phyloP scores from a whole-genome alignment of 2,113 vertebrate species.

The Mionectes macconnelli region DNA sequence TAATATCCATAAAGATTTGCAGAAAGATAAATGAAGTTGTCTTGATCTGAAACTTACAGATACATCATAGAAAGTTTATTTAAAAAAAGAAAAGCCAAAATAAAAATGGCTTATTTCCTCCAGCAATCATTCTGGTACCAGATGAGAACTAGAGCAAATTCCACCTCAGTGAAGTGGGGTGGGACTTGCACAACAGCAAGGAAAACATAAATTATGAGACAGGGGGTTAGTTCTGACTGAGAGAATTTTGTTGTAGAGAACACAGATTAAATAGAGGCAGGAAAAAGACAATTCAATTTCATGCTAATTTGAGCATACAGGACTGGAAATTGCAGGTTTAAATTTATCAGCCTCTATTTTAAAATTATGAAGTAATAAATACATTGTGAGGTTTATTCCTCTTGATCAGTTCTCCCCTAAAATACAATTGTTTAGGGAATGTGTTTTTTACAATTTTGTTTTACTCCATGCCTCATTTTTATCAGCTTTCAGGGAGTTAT shows the following conservation, averaged over 20 bases:
- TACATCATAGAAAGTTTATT: neutral
- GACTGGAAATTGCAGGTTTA: slow-evolving; percentile 11
- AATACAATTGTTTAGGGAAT: neutral
- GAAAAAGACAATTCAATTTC: slow-evolving; percentile 37
- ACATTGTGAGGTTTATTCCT: neutral
- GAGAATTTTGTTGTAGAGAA: neutral
- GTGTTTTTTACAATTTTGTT: neutral
- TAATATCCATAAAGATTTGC: neutral
- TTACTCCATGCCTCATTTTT: neutral
- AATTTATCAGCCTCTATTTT: slow-evolving; percentile 13
- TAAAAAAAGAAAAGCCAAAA: neutral
- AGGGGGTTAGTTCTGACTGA: neutral
- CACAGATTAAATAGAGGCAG: neutral
- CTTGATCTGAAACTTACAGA: neutral
- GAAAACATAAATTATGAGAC: neutral
- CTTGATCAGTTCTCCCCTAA: neutral
- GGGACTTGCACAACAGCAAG: neutral
- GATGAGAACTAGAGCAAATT: neutral
- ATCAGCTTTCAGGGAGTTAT: neutral
- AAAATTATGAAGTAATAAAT: neutral
- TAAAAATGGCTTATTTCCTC: neutral
- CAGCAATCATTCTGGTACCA: neutral
- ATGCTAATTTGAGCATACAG: slow-evolving; percentile 10
- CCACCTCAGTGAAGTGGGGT: neutral
- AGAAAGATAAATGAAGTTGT: neutral